Percentiles rank a stretch among this genome's conserved stretches.
These are phyloP conservation scores for Glossophaga mutica DNA, from an alignment of 2,797 vertebrate genomes.

Conservation along the genomic window DNA sequence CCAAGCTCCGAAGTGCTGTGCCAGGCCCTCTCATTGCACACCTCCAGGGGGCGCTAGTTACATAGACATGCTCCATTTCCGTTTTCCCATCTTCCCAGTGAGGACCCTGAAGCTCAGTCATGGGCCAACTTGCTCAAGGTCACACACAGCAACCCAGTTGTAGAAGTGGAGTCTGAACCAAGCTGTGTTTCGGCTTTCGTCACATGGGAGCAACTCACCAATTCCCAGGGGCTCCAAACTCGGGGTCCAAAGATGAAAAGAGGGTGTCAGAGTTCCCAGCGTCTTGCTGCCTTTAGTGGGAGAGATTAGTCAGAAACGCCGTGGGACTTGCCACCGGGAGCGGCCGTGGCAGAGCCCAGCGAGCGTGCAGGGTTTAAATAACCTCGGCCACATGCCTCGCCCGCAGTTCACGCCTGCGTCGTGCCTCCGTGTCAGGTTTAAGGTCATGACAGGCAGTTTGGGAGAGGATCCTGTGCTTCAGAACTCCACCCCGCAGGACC, in stretches of 20 bases:
- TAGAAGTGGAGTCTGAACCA: not conserved
- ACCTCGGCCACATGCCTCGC: fast-evolving
- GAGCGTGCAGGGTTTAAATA: fast-evolving
- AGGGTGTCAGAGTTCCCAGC: not conserved
- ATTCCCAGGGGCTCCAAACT: not conserved
- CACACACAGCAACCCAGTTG: not conserved
- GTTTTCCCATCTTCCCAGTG: not conserved
- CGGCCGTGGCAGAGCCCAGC: not conserved
- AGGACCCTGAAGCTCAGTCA: not conserved
- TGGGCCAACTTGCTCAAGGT: not conserved
- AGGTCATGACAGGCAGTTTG: not conserved
- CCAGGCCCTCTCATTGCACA: not conserved
- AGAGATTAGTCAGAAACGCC: not conserved
- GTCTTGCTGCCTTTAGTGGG: not conserved
- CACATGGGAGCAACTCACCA: not conserved
- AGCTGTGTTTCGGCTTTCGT: not conserved
- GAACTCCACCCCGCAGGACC: not conserved
- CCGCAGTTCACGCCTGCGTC: fast-evolving
- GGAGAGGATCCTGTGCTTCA: not conserved
- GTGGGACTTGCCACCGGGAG: fast-evolving
- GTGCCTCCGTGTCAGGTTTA: too few species aligned
- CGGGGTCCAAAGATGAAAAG: not conserved
- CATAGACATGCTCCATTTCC: not conserved
- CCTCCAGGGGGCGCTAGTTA: not conserved
- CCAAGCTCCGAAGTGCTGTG: not conserved